Evolutionary conservation across 53 echinoderm and acorn worm genomes (phyloP).

Genomic region (Henricia sp.): DNA sequence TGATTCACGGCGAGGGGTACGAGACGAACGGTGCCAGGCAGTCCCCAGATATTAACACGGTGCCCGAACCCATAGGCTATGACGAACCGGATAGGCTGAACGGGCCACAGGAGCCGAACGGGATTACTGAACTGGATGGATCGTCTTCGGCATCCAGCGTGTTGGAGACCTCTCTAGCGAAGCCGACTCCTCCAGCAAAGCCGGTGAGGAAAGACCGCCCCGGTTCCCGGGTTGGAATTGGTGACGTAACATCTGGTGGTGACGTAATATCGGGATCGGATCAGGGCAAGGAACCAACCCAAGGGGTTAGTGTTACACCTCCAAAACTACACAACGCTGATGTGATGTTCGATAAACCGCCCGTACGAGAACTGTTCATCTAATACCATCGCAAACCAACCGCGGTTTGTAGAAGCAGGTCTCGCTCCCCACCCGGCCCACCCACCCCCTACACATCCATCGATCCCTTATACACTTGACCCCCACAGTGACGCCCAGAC

Average conservation of each 20-base stretch:
- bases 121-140: neutral
- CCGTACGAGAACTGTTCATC: neutral
- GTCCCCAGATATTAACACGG: neutral
- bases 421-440: no score
- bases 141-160: no score
- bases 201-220: neutral
- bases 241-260: neutral
- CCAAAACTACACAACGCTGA: neutral
- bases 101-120: neutral
- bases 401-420: no score
- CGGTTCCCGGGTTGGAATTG: neutral
- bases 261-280: neutral
- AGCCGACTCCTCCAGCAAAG: constrained; percentile 16
- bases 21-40: neutral
- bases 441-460: no score
- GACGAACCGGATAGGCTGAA: neutral
- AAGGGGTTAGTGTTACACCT: neutral
- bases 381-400: no score
- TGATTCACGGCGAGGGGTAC: neutral
- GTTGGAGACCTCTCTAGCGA: neutral
- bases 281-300: neutral
- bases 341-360: neutral
- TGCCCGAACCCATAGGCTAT: neutral
- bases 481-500: neutral
- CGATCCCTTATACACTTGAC: no score